Conservation (phyloP, 1,140 invertebrate species). For the Drosophila parvula region DNA sequence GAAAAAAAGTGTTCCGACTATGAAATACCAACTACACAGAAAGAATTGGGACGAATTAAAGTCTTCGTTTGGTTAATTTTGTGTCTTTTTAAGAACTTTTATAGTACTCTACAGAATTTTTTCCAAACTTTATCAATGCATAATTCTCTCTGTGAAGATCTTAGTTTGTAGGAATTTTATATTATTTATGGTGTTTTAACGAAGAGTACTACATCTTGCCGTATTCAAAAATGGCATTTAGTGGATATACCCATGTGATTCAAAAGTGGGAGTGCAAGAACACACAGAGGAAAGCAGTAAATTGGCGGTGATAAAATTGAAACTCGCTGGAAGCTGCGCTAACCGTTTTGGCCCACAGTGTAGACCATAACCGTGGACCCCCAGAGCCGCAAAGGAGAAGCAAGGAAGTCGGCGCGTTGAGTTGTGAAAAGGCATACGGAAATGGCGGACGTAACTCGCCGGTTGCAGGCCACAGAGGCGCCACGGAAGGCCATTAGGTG, state of each 20-base stretch:
- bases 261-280: not conserved
- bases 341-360: slow-evolving; percentile 22
- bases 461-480: slow-evolving; percentile 40
- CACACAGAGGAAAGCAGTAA: slow-evolving; percentile 43
- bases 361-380: slow-evolving; percentile 2
- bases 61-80: too few species aligned
- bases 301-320: slow-evolving; percentile 64
- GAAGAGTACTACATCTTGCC: too few species aligned
- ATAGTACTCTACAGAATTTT: too few species aligned
- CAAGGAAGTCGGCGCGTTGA: slow-evolving; percentile 44
- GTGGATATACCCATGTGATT: not conserved
- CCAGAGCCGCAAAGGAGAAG: slow-evolving; percentile 11
- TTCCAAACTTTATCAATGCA: too few species aligned
- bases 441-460: slow-evolving; percentile 52
- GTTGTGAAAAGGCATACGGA: slow-evolving; percentile 60
- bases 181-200: too few species aligned
- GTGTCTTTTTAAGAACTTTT: too few species aligned
- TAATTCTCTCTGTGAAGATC: too few species aligned
- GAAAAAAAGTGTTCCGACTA: not conserved
- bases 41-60: too few species aligned
- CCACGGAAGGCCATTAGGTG: slow-evolving; percentile 29
- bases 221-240: too few species aligned
- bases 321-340: slow-evolving; percentile 50
- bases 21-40: not conserved
- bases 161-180: too few species aligned